Conservation (phyloP, 2,797 vertebrate genomes). For the Leucoraja ocellata region DNA sequence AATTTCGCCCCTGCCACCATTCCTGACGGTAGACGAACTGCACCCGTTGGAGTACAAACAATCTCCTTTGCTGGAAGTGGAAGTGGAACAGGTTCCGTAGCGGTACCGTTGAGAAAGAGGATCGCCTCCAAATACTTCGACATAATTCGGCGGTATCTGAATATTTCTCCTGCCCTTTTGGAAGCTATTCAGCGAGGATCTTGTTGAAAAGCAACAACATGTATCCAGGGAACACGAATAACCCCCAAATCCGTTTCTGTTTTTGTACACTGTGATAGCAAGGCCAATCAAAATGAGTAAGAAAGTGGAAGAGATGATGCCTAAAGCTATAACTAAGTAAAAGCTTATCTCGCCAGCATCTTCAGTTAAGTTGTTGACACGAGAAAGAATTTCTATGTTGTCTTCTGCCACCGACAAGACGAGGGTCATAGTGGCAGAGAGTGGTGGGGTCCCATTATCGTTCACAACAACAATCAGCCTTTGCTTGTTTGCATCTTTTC, state of each 20-base stretch:
- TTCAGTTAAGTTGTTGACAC: background rate
- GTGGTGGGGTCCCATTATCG: conserved; percentile 17
- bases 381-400: conserved; percentile 40
- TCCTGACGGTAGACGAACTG: conserved; percentile 60
- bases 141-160: conserved; percentile 59
- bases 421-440: conserved; percentile 41
- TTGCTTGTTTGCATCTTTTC: conserved; percentile 10
- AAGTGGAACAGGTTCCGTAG: conserved; percentile 53
- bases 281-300: conserved; percentile 39
- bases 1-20: background rate
- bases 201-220: background rate
- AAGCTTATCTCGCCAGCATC: background rate
- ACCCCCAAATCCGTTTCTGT: background rate
- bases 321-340: conserved; percentile 39
- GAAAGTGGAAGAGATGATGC: conserved; percentile 25
- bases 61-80: conserved; percentile 57
- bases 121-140: conserved; percentile 59
- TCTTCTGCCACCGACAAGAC: conserved; percentile 40
- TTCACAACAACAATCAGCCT: background rate
- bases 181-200: background rate
- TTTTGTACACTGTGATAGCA: conserved; percentile 5
- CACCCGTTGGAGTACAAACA: conserved; percentile 79
- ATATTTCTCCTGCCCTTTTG: conserved; percentile 45
- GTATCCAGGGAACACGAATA: background rate
- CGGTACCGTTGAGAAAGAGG: conserved; percentile 55